Conservation (phyloP, 2,113 vertebrate species). For the Cardinalis cardinalis region DNA sequence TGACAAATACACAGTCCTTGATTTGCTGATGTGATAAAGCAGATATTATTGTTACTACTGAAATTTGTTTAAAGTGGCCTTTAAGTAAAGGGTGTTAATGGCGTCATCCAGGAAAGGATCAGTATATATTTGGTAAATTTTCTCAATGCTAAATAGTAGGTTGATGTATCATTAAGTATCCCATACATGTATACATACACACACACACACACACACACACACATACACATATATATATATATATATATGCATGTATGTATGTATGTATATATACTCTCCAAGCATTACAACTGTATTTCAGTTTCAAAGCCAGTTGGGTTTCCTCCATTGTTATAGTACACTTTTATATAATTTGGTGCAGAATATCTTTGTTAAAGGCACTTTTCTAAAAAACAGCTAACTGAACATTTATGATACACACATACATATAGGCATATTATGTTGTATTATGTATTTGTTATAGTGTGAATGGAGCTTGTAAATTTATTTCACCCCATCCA, state of each 20-base stretch:
- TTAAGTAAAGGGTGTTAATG: background rate
- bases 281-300: background rate
- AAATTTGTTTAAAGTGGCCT: background rate
- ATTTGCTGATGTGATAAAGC: conserved; percentile 5
- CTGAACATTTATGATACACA: background rate
- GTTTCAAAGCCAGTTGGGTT: background rate
- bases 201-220: background rate
- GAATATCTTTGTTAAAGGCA: background rate
- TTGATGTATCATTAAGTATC: background rate
- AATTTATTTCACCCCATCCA: background rate
- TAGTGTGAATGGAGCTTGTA: background rate
- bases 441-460: background rate
- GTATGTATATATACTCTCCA: background rate
- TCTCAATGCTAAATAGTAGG: conserved; percentile 31
- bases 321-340: background rate
- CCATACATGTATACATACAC: fast-evolving
- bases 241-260: no score
- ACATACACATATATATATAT: background rate
- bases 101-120: background rate
- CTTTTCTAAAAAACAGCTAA: background rate
- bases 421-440: background rate
- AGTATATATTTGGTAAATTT: conserved; percentile 24
- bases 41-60: background rate
- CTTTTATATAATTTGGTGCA: background rate
- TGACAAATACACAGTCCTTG: conserved; percentile 6